A percentile compares a stretch with the other conserved stretches of the same genome.
Conservation (phyloP, 2,113 vertebrate species). For the Brienomyrus brachyistius region DNA sequence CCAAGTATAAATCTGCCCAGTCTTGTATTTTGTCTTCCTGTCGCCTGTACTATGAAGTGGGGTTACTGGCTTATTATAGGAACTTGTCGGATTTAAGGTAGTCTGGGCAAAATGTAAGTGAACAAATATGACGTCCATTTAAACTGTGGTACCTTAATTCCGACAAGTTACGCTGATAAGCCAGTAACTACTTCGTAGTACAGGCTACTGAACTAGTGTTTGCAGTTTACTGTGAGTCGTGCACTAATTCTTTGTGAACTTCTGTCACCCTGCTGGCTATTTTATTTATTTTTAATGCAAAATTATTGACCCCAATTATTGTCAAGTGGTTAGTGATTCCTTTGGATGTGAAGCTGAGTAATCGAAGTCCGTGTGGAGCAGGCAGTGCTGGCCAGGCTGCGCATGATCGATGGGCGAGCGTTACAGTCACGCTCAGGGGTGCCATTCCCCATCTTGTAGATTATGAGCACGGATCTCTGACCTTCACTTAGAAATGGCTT, state of each 20-base stretch:
- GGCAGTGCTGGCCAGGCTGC: neutral
- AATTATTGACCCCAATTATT: neutral
- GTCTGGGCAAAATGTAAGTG: too few relatives aligned
- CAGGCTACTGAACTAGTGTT: neutral
- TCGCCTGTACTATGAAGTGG: too few relatives aligned
- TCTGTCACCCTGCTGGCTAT: neutral
- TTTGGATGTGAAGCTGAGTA: conserved; percentile 6
- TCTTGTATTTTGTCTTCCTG: neutral
- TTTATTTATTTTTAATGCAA: neutral
- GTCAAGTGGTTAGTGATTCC: conserved; percentile 25
- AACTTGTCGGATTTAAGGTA: too few relatives aligned
- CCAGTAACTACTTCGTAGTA: too few relatives aligned
- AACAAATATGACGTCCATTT: too few relatives aligned
- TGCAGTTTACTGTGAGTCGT: neutral
- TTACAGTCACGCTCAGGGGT: conserved; percentile 15
- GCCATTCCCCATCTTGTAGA: conserved; percentile 15
- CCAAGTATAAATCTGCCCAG: neutral
- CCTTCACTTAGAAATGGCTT: conserved; percentile 24
- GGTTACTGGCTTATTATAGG: too few relatives aligned
- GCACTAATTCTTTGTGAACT: neutral
- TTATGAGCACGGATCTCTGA: conserved; percentile 26
- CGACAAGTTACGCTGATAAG: too few relatives aligned
- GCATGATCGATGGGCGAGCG: conserved; percentile 25
- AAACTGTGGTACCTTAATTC: too few relatives aligned
- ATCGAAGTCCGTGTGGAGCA: conserved; percentile 18